A percentile compares a stretch with the other conserved stretches of the same genome.
phyloP scores from a whole-genome alignment of 1,140 invertebrate genomes.

The Atta cephalotes region DNA sequence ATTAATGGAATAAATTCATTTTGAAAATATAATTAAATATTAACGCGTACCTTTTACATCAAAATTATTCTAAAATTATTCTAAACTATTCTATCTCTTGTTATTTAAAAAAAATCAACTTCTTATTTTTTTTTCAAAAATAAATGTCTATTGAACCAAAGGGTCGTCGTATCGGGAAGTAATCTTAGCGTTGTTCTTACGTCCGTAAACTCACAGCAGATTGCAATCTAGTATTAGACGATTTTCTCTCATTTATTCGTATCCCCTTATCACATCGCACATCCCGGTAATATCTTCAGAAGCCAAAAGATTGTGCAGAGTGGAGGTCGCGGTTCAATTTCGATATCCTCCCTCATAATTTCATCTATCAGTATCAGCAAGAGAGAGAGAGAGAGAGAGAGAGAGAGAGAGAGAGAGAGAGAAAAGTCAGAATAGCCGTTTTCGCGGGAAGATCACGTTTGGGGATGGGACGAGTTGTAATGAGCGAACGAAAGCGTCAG shows the following conservation, averaged over 20 bases:
- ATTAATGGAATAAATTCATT: conserved; percentile 23
- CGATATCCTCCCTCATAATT: conserved; percentile 81
- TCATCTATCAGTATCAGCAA: conserved; percentile 84
- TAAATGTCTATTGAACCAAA: not conserved
- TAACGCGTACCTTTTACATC: not conserved
- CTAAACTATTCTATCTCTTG: not conserved
- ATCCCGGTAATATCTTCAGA: conserved; percentile 59
- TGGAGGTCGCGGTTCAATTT: conserved; percentile 64
- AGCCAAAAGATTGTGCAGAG: conserved; percentile 32
- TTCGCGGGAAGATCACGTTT: conserved; percentile 82
- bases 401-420: not conserved
- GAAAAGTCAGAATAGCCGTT: conserved; percentile 63
- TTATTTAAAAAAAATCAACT: not conserved
- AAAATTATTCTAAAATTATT: conserved; percentile 27
- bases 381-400: conserved; percentile 50
- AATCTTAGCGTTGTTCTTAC: not conserved
- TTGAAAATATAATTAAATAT: not conserved
- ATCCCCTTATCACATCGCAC: conserved; percentile 58
- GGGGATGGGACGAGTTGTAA: conserved; percentile 82
- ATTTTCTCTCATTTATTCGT: conserved; percentile 69
- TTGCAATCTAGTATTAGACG: conserved; percentile 18
- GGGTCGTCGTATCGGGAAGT: not conserved
- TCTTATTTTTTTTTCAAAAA: not conserved
- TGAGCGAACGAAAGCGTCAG: conserved; percentile 85
- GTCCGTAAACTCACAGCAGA: conserved; percentile 22